A percentile compares a stretch with the other conserved stretches of the same genome.
Evolutionary conservation across 2,113 vertebrate species (phyloP).

Genomic region (Chaetodon trifascialis): DNA sequence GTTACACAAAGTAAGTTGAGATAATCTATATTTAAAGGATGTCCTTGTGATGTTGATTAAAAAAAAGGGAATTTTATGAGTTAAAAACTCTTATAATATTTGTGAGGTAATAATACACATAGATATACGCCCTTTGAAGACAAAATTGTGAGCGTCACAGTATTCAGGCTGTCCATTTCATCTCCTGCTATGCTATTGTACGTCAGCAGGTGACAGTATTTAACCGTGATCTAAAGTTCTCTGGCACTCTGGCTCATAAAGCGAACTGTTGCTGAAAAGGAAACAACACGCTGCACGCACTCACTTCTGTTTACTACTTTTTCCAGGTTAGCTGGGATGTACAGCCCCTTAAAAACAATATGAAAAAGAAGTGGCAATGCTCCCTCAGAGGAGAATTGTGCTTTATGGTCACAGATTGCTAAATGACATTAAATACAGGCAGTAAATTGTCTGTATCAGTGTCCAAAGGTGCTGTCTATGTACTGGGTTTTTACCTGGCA

Average conservation of each 20-base stretch:
- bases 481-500: too few relatives aligned
- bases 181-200: neutral
- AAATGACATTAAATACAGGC: neutral
- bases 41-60: neutral
- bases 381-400: neutral
- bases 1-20: neutral
- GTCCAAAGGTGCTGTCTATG: neutral
- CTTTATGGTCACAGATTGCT: neutral
- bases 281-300: neutral
- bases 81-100: too few relatives aligned
- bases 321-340: neutral
- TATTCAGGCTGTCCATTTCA: neutral
- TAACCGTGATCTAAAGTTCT: neutral
- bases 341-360: neutral
- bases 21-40: neutral
- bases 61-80: neutral
- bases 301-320: neutral
- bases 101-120: neutral
- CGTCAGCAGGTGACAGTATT: constrained; percentile 13
- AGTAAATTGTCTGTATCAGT: neutral
- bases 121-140: neutral
- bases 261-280: neutral
- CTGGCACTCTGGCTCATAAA: neutral
- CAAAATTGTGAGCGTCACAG: neutral
- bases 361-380: neutral